A percentile compares a stretch with the other conserved stretches of the same genome.
Conservation (phyloP, 2,797 vertebrate species). For the Muraenolepis orangiensis region DNA sequence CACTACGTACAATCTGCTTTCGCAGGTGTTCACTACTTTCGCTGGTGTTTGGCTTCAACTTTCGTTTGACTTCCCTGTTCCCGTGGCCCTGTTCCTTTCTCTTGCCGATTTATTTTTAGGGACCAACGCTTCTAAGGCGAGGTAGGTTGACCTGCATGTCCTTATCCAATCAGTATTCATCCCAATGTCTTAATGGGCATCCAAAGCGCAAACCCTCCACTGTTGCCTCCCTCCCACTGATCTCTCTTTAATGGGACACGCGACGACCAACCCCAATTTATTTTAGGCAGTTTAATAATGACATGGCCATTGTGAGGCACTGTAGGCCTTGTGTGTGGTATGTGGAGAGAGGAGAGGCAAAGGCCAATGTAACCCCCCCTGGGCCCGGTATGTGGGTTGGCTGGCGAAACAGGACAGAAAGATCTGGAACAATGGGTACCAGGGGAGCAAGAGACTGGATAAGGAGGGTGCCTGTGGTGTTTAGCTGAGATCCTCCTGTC, state of each 20-base stretch:
- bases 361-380: background rate
- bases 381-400: constrained; percentile 23
- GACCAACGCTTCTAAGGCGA: too few species aligned
- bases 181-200: background rate
- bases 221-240: background rate
- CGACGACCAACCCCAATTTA: constrained; percentile 18
- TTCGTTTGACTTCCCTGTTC: background rate
- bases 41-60: background rate
- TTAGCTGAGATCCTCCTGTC: constrained; percentile 58
- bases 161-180: background rate
- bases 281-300: constrained; percentile 29
- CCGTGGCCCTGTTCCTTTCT: background rate
- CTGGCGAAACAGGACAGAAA: constrained; percentile 43
- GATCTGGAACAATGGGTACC: constrained; percentile 56
- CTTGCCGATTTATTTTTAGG: constrained; percentile 6
- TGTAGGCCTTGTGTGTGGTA: background rate
- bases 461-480: constrained; percentile 45
- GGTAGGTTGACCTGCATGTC: background rate
- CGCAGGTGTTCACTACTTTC: constrained; percentile 1
- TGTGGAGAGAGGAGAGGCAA: constrained; percentile 30
- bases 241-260: constrained; percentile 1
- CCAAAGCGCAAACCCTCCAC: constrained; percentile 28
- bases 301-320: background rate
- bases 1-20: background rate
- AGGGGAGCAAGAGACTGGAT: constrained; percentile 48